phyloP scores from a whole-genome alignment of 1,140 invertebrate species.

The Apis laboriosa region DNA sequence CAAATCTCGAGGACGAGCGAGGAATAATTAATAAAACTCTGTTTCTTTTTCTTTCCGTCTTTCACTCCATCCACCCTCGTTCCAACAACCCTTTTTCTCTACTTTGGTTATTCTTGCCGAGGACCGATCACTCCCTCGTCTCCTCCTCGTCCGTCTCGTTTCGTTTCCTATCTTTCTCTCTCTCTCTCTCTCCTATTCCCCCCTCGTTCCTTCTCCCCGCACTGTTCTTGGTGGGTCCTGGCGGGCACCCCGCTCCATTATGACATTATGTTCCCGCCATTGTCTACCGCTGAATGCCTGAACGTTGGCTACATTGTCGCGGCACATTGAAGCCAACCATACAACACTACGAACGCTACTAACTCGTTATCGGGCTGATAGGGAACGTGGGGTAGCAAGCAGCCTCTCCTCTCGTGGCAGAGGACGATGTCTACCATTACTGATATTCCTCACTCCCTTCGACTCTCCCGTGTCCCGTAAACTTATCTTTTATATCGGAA shows the following conservation, averaged over 20 bases:
- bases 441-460: slow-evolving; percentile 41
- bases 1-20: slow-evolving; percentile 42
- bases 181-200: slow-evolving; percentile 28
- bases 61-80: too few relatives aligned
- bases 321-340: slow-evolving; percentile 76
- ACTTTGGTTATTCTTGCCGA: slow-evolving; percentile 35
- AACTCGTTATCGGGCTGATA: slow-evolving; percentile 79
- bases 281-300: slow-evolving; percentile 78
- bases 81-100: slow-evolving; percentile 29
- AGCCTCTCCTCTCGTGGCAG: slow-evolving; percentile 29
- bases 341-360: slow-evolving; percentile 76
- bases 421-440: slow-evolving; percentile 46
- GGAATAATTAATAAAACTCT: slow-evolving; percentile 60
- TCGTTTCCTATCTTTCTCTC: slow-evolving; percentile 40
- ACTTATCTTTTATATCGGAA: slow-evolving; percentile 45
- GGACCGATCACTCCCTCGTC: slow-evolving; percentile 38
- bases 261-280: slow-evolving; percentile 80
- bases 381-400: slow-evolving; percentile 65
- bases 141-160: slow-evolving; percentile 23
- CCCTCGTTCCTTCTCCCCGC: slow-evolving; percentile 52
- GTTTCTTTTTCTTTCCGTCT: slow-evolving; percentile 25
- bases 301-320: slow-evolving; percentile 79
- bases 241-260: slow-evolving; percentile 76
- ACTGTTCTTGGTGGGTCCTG: slow-evolving; percentile 68
- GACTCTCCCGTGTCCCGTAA: slow-evolving; percentile 13